Conservation (phyloP, 2,797 vertebrate genomes). For the Phalanger gymnotis region DNA sequence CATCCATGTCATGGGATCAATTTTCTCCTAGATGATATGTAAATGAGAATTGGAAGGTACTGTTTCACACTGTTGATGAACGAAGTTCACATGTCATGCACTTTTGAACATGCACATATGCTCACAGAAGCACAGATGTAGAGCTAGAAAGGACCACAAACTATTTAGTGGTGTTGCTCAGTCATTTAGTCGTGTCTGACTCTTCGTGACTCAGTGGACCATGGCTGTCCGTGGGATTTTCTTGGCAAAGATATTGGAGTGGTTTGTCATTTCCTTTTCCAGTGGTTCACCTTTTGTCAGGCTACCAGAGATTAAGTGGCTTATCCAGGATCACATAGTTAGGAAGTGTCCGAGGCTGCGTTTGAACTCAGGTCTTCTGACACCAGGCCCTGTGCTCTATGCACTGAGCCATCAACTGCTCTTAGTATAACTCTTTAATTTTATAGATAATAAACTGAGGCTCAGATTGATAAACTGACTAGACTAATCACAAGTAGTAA, state of each 20-base stretch:
- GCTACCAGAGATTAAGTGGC: background rate
- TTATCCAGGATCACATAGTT: background rate
- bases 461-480: background rate
- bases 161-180: background rate
- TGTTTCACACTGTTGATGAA: background rate
- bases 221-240: background rate
- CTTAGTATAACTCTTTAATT: background rate
- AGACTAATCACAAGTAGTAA: background rate
- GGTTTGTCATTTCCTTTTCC: background rate
- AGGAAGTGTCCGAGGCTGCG: background rate
- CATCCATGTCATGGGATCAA: background rate
- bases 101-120: background rate
- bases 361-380: background rate
- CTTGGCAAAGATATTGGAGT: background rate
- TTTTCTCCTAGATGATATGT: background rate
- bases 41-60: conserved; percentile 25
- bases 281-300: background rate
- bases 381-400: background rate
- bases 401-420: background rate
- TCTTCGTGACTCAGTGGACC: background rate
- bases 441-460: background rate
- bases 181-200: background rate
- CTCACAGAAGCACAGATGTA: background rate
- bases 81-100: background rate
- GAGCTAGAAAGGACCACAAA: background rate